These are phyloP conservation scores for Bovichtus diacanthus DNA, from an alignment of 2,797 vertebrate species.

Conservation along the genomic window DNA sequence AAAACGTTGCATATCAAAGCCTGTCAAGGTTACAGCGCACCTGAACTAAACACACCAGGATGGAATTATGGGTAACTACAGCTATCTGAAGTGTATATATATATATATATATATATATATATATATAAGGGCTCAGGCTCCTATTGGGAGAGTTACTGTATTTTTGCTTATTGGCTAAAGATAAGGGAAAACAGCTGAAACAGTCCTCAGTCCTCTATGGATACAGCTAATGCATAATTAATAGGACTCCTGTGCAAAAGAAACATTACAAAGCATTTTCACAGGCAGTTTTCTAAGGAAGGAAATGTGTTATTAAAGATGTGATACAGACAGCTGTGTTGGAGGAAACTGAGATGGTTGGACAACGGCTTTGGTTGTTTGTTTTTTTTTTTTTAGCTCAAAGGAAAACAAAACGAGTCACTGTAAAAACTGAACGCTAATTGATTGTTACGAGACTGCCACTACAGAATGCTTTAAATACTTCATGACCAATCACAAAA, in stretches of 20 bases:
- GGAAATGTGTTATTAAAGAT: constrained; percentile 27
- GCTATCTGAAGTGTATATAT: constrained; percentile 18
- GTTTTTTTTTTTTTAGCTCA: constrained; percentile 22
- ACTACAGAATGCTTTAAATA: not conserved
- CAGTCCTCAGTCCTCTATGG: constrained; percentile 33
- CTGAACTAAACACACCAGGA: constrained; percentile 15
- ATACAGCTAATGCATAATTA: constrained; percentile 70
- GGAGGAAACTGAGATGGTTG: constrained; percentile 25
- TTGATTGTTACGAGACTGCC: not conserved
- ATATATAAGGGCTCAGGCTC: constrained; percentile 15
- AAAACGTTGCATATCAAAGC: constrained; percentile 34
- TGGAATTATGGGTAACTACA: constrained; percentile 18
- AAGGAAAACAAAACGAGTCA: not conserved
- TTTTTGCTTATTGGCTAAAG: constrained; percentile 22
- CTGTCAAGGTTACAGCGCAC: constrained; percentile 20
- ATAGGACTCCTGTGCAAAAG: constrained; percentile 48
- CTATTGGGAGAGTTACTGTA: not conserved
- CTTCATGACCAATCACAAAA: constrained; percentile 5
- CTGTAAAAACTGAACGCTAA: not conserved
- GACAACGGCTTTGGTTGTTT: constrained; percentile 31
- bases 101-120: constrained; percentile 18
- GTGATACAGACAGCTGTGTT: constrained; percentile 37
- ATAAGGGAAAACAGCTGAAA: constrained; percentile 43
- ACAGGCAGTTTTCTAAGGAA: constrained; percentile 46
- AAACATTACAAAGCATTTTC: constrained; percentile 63